These are phyloP conservation scores for Trissoscelio sp. DNA, from an alignment of 2,888 invertebrate species.

Conservation along the genomic window DNA sequence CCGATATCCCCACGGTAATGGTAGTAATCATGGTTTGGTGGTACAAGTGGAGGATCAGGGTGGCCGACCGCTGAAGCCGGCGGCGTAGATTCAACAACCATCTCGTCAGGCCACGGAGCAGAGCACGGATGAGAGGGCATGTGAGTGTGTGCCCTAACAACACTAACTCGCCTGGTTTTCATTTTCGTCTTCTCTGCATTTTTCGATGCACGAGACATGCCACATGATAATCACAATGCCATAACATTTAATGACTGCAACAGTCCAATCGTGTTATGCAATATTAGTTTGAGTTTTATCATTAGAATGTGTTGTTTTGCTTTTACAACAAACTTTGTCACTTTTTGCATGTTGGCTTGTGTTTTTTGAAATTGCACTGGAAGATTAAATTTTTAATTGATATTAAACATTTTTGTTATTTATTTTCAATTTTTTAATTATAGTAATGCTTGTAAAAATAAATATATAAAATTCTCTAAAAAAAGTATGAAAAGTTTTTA, in stretches of 20 bases:
- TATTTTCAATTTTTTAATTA: too few relatives aligned
- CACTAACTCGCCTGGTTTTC: conserved; percentile 78
- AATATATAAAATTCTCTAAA: too few relatives aligned
- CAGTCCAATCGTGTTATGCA: conserved; percentile 40
- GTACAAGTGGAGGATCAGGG: conserved; percentile 87
- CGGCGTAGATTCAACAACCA: conserved; percentile 84
- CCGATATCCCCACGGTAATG: conserved; percentile 69
- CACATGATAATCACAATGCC: conserved; percentile 35
- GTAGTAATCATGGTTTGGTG: conserved; percentile 84
- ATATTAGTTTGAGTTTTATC: conserved; percentile 25
- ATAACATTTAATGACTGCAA: conserved; percentile 60
- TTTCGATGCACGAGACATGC: conserved; percentile 49
- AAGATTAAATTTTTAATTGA: too few relatives aligned
- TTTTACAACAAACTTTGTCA: too few relatives aligned
- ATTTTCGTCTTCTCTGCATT: conserved; percentile 47
- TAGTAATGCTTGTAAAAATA: too few relatives aligned
- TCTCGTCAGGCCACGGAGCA: conserved; percentile 75
- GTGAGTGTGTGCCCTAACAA: conserved; percentile 83
- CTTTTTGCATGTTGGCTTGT: too few relatives aligned
- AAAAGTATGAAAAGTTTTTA: too few relatives aligned
- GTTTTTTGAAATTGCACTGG: too few relatives aligned
- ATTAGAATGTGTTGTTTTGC: background rate
- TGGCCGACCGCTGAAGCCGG: conserved; percentile 84
- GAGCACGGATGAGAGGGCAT: conserved; percentile 82
- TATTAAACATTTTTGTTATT: too few relatives aligned